A percentile compares a stretch with the other conserved stretches of the same genome.
phyloP scores from a whole-genome alignment of 2,888 invertebrate genomes.

The Plagodis dolabraria region DNA sequence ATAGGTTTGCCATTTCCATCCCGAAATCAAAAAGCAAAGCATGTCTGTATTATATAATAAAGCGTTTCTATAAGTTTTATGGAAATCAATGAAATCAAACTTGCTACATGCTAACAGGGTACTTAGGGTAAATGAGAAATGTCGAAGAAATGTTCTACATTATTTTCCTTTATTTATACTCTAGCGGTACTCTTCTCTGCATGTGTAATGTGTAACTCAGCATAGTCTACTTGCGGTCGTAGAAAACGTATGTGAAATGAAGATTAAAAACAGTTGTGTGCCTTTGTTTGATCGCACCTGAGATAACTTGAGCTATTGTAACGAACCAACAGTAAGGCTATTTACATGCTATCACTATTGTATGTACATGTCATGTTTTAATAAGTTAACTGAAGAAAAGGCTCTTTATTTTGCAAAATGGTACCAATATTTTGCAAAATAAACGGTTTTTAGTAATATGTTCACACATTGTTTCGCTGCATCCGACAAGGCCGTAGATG shows the following conservation, averaged over 20 bases:
- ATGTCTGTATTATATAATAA: too few relatives aligned
- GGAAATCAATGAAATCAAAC: too few relatives aligned
- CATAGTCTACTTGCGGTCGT: conserved; percentile 64
- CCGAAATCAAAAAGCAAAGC: too few relatives aligned
- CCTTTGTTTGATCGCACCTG: conserved; percentile 75
- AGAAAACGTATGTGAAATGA: conserved; percentile 82
- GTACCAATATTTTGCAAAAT: too few relatives aligned
- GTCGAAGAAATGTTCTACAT: neutral
- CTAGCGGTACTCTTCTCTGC: conserved; percentile 38
- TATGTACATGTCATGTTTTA: conserved; percentile 16
- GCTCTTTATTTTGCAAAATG: too few relatives aligned
- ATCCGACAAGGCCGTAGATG: too few relatives aligned
- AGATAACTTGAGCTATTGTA: conserved; percentile 74
- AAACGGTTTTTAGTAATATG: too few relatives aligned
- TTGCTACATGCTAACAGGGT: too few relatives aligned
- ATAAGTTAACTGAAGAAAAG: neutral
- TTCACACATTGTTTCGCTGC: too few relatives aligned
- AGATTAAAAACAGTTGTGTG: conserved; percentile 83
- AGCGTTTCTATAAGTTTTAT: too few relatives aligned
- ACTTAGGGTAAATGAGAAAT: too few relatives aligned
- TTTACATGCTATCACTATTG: conserved; percentile 49
- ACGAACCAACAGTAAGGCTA: conserved; percentile 49
- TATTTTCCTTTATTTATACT: neutral
- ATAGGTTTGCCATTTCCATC: too few relatives aligned
- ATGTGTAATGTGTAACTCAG: conserved; percentile 51